phyloP scores from a whole-genome alignment of 2,113 vertebrate genomes.

The Merops nubicus region DNA sequence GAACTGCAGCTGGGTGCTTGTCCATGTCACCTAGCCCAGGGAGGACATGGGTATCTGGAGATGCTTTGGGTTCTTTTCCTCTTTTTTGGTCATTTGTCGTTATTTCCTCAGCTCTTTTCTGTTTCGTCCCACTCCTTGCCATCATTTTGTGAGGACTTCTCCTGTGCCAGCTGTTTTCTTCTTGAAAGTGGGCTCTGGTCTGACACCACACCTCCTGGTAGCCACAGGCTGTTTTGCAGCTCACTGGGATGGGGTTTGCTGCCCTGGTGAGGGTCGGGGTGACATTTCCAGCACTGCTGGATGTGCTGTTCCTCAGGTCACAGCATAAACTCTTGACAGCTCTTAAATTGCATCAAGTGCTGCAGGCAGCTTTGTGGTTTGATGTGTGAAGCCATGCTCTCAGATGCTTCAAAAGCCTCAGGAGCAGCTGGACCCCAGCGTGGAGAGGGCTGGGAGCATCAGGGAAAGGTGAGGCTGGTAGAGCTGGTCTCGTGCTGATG shows the following conservation, averaged over 20 bases:
- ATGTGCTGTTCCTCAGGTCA: neutral
- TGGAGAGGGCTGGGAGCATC: neutral
- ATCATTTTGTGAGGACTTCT: neutral
- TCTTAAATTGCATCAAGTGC: neutral
- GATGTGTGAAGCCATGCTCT: neutral
- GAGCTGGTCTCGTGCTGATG: neutral
- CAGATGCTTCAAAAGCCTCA: neutral
- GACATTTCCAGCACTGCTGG: neutral
- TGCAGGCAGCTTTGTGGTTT: neutral
- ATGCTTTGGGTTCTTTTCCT: neutral
- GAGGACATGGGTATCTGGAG: neutral
- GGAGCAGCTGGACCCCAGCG: neutral
- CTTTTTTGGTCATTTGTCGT: neutral
- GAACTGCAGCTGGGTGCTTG: neutral
- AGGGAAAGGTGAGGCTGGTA: neutral
- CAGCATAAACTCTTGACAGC: fast-evolving
- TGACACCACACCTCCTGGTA: fast-evolving
- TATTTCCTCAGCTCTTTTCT: neutral
- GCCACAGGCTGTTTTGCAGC: neutral
- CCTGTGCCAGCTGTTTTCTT: neutral
- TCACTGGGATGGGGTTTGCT: neutral
- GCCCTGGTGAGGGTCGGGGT: neutral
- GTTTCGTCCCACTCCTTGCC: fast-evolving
- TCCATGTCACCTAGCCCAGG: neutral
- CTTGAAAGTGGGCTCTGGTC: neutral